Evolutionary conservation across 2,797 vertebrate species (phyloP), one percentile per base, ranked within the genome.

Genomic region (Takifugu ocellatus): DNA sequence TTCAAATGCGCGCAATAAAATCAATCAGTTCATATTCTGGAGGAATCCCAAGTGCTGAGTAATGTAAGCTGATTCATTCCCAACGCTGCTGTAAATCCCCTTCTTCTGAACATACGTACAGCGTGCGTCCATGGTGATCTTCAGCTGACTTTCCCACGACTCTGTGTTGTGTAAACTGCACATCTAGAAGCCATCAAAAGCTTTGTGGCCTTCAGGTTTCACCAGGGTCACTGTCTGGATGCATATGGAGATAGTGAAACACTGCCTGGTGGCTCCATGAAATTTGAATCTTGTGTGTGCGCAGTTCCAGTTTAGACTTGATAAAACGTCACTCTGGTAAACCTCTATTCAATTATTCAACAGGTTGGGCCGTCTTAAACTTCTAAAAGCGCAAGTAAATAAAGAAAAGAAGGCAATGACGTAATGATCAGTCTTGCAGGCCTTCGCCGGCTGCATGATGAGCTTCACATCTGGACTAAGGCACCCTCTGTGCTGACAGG

Each of bases 361-460:
- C 86, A 88, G 80, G 86, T 86, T 78, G 78, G 55, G 53, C 44
- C 9, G 44, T 9, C 5, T 46, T n/a, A 46, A 46, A 21, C 16
- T 10, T 46, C 16, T n/a, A 66, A 39, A 46, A 10, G 57, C 29
- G 54, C 24, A 25, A 11, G 27, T 5, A 15, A 43, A 60, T 62
- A 61, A 25, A 58, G 70, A 45, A 60, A 63, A 56, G 59, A 61
- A 61, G 74, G 81, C 58, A 79, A 21, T 21, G 21, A 21, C 21
- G 21, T 21, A 21, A 21, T 21, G 21, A 21, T 21, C 21, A 21
- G 21, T 21, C 21, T 21, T 21, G 21, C 21, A 21, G 78, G 82
- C 84, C 81, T 85, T 85, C 79, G 79, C 74, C 81, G 89, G 90
- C 88, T 87, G 87, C 90, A 90, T 91, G 87, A 82, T 86, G 85